These are phyloP conservation scores for Drosophila paracracens DNA, from an alignment of 2,888 invertebrate genomes.

Conservation along the genomic window DNA sequence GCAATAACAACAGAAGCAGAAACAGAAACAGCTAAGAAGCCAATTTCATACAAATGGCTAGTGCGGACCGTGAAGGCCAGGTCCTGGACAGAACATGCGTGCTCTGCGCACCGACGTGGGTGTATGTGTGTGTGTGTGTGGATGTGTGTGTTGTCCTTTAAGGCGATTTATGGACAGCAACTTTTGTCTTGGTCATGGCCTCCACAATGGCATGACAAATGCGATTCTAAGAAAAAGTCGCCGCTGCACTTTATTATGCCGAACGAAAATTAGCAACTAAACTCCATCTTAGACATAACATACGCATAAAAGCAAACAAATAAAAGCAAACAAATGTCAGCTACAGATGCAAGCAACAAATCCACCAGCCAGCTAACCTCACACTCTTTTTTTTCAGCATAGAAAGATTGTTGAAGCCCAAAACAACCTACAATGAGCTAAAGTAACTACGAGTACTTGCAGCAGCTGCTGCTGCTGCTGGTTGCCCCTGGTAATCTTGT, in stretches of 20 bases:
- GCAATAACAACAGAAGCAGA: slow-evolving; percentile 44
- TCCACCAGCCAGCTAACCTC: not conserved
- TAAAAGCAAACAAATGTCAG: slow-evolving; percentile 79
- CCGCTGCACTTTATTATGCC: slow-evolving; percentile 70
- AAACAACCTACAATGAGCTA: slow-evolving; percentile 48
- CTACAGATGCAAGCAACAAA: slow-evolving; percentile 44
- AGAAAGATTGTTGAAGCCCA: slow-evolving; percentile 41
- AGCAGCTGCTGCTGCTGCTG: slow-evolving; percentile 63
- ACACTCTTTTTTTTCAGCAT: slow-evolving; percentile 7
- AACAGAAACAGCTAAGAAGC: slow-evolving; percentile 52
- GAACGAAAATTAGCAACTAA: slow-evolving; percentile 62
- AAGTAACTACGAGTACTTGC: slow-evolving; percentile 61
- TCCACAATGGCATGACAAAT: slow-evolving; percentile 59
- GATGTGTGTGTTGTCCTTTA: slow-evolving; percentile 41
- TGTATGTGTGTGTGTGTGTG: slow-evolving; percentile 7
- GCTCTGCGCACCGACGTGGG: slow-evolving; percentile 1
- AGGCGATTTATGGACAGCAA: slow-evolving; percentile 72
- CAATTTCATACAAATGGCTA: slow-evolving; percentile 74
- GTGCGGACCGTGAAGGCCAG: slow-evolving; percentile 61
- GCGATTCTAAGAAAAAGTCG: slow-evolving; percentile 45
- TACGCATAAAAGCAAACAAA: slow-evolving; percentile 76
- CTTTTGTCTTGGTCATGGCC: slow-evolving; percentile 50
- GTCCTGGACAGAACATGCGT: slow-evolving; percentile 33
- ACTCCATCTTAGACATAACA: slow-evolving; percentile 46
- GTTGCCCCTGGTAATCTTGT: slow-evolving; percentile 75